Evolutionary conservation across 2,113 vertebrate species (phyloP).

Genomic region (Agelaius tricolor): DNA sequence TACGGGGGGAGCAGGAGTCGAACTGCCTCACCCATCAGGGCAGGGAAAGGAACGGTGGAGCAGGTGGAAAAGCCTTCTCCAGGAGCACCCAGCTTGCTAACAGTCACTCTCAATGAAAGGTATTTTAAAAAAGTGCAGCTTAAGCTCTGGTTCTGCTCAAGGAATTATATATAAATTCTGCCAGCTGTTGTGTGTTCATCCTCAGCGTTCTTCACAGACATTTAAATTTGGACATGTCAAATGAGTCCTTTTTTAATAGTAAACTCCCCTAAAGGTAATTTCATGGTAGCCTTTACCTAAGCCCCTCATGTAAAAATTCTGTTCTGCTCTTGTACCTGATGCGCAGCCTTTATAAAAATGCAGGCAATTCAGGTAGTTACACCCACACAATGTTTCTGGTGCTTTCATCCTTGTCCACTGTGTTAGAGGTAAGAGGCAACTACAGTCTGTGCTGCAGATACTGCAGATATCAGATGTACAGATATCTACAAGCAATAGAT

Average conservation of each 20-base stretch:
- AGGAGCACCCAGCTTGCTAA: constrained; percentile 70
- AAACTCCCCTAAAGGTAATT: neutral
- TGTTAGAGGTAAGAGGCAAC: neutral
- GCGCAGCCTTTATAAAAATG: neutral
- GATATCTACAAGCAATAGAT: neutral
- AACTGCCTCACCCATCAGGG: constrained; percentile 80
- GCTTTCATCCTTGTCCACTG: neutral
- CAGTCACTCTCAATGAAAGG: constrained; percentile 80
- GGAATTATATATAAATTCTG: neutral
- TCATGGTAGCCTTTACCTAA: neutral
- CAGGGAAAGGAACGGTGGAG: constrained; percentile 66
- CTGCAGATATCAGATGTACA: neutral
- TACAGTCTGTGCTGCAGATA: neutral
- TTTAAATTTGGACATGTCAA: neutral
- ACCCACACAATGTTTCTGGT: neutral
- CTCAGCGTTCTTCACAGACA: neutral
- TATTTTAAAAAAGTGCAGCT: constrained; percentile 52
- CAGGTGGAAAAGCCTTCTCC: constrained; percentile 73
- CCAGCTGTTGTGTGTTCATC: neutral
- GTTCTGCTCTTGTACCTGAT: neutral
- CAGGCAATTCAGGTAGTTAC: neutral
- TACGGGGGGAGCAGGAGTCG: constrained; percentile 71
- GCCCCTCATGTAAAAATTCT: neutral
- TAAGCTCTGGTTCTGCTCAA: neutral
- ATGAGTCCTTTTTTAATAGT: neutral